Evolutionary conservation across 2,797 vertebrate species (phyloP), one percentile per base, ranked within the genome.

Genomic region (Luscinia megarhynchos): DNA sequence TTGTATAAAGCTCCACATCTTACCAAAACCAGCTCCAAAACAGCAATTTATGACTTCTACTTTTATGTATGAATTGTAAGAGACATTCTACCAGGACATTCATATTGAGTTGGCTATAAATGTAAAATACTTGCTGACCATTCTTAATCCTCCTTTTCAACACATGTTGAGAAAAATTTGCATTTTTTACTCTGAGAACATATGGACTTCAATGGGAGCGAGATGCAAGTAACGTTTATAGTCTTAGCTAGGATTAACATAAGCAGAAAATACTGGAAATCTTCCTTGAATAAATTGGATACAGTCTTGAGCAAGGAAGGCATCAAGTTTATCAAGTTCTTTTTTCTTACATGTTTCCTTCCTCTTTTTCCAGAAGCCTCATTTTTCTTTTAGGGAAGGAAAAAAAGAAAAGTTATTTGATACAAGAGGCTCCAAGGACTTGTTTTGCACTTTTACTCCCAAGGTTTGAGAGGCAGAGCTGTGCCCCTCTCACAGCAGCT

Each of bases 201-300:
- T 58, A 72, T 8, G 27, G 83, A 74, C 63, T 87, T 80, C 61
- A 93, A 75, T 79, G 64, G 51, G 48, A 88, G 41, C 0, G 1
- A 89, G 76, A 84, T 38, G 41, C 4, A 16, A 81, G 18, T 34
- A 48, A 63, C 0, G 0, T 58, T 90, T 83, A 62, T 41, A 79
- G 57, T 50, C 80, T 93, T 67, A 95, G 73, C 34, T 9, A 63
- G 63, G 81, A 82, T 95, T 95, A 94, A 91, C 12, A 0, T 32
- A 87, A 85, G 23, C 30, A 88, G 90, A 92, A 94, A 94, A 82
- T 23, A 73, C 53, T 89, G 51, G 50, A 87, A 94, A 93, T 82
- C 10, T 67, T 70, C 84, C 55, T 57, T 76, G 32, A 75, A 66
- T 48, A 68, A 87, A 34, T 2, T 3, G 4, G 30, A 77, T 12